Base-by-base conservation (phyloP, 2,797 vertebrate species). In the Peromyscus aztecus region DNA sequence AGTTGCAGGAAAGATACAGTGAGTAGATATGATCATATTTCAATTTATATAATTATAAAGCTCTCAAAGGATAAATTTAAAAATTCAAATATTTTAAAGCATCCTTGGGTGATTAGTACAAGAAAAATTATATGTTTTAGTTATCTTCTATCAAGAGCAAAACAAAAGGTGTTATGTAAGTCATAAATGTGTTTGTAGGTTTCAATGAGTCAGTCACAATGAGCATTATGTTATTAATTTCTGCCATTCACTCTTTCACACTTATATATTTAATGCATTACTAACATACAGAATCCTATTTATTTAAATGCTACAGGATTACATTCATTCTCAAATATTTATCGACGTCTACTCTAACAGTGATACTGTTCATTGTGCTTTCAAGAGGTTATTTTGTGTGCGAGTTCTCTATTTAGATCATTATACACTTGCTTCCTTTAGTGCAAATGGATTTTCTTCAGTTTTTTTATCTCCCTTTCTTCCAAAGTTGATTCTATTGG, bases 371-470 rank as follows among this genome's bases (percentile, higher is more conserved):
- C 27, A 81, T 85, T 37, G 31, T 43, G 27, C 13, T 10, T 96
- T 94, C 13, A 27, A 6, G 24, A 16, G 57, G 19, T 92, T 95
- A 81, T 43, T 93, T 40, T 77, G 2, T 85, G 82, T 27, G 55
- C 14, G 12, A 49, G 9, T 76, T 89, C 82, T 91, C 34, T 31
- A 16, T 85, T 77, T 86, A 78, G 13, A 67, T 52, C 23, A 92
- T 96, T 92, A 69, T 67, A 82, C 69, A 86, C 57, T 89, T 97
- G 61, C 92, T 92, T 83, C 19, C 77, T 93, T 89, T 89, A 90
- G 23, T 63, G 9, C 4, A 96, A 96, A 94, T 83, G 6, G 8
- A 27, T 95, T 96, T 86, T 59, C 14, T 92, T 97, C n/a, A 69
- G 27, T 0, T 76, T 92, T 91, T 37, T 83, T 29, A 19, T 89